Conservation (phyloP, 2,888 invertebrate species). For the Himalopsyche tibetana region DNA sequence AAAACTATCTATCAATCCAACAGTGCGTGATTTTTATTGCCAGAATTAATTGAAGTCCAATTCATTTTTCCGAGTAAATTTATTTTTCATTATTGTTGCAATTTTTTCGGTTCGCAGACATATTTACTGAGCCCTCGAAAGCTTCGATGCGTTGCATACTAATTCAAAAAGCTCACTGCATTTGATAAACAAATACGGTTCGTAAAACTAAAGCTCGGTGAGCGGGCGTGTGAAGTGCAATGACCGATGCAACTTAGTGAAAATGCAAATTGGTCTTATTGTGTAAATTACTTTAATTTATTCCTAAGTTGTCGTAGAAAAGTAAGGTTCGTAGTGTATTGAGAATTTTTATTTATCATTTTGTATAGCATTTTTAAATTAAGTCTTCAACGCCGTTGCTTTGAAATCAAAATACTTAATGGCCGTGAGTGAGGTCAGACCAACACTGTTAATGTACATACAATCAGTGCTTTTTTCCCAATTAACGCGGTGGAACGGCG, state of each 20-base stretch:
- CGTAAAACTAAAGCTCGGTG: neutral
- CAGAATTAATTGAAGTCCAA: neutral
- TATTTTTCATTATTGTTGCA: constrained; percentile 6
- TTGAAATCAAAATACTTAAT: no score
- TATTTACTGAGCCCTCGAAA: constrained; percentile 34
- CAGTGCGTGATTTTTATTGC: neutral
- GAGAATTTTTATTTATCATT: no score
- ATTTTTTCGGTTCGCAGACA: neutral
- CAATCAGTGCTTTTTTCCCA: no score
- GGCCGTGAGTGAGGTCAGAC: no score
- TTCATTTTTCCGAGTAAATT: neutral
- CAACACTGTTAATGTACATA: no score
- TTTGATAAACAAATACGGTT: constrained; percentile 38
- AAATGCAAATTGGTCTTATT: neutral
- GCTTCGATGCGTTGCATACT: neutral
- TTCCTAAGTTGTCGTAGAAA: no score
- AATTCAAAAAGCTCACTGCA: constrained; percentile 26
- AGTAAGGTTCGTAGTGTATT: no score
- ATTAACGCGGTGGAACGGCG: no score
- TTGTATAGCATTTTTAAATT: no score
- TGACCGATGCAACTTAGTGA: neutral
- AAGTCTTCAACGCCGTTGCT: no score
- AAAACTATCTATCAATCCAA: neutral
- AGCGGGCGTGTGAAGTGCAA: constrained; percentile 20
- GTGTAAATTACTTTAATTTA: neutral